A percentile compares a stretch with the other conserved stretches of the same genome.
Evolutionary conservation across 2,113 vertebrate species (phyloP).

Genomic region (Globicephala melas): DNA sequence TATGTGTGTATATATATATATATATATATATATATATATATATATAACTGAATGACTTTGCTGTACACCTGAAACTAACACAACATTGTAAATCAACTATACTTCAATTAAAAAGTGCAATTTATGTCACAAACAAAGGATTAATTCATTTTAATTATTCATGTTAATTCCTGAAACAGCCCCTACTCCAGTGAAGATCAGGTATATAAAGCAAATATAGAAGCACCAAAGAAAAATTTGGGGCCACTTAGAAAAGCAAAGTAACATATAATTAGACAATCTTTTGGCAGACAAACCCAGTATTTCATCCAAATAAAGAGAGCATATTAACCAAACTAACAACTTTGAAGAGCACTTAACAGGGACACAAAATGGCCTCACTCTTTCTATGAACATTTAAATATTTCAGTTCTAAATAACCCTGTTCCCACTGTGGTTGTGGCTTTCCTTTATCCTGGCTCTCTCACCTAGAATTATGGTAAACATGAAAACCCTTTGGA

Average conservation of each 20-base stretch:
- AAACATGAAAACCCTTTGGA: conserved; percentile 34
- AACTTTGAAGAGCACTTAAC: conserved; percentile 51
- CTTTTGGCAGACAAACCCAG: neutral
- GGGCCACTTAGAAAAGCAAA: conserved; percentile 38
- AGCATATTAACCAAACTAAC: conserved; percentile 56
- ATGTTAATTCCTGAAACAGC: neutral
- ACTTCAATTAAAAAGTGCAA: neutral
- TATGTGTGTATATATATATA: no score
- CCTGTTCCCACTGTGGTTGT: neutral
- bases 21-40: neutral
- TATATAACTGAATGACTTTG: neutral
- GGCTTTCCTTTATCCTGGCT: conserved; percentile 42
- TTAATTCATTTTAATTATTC: conserved; percentile 8
- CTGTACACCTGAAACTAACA: neutral
- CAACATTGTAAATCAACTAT: neutral
- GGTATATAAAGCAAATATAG: conserved; percentile 14
- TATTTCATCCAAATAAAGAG: conserved; percentile 51
- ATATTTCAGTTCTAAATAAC: conserved; percentile 48
- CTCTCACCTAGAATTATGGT: conserved; percentile 50
- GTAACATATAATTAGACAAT: conserved; percentile 12
- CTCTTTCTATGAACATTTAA: conserved; percentile 47
- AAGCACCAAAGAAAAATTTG: neutral
- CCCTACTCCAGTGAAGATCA: neutral
- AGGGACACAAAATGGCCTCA: conserved; percentile 27
- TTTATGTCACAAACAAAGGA: neutral